These are phyloP conservation scores for Phenacoccus solenopsis DNA, from an alignment of 1,140 invertebrate genomes.

Conservation along the genomic window DNA sequence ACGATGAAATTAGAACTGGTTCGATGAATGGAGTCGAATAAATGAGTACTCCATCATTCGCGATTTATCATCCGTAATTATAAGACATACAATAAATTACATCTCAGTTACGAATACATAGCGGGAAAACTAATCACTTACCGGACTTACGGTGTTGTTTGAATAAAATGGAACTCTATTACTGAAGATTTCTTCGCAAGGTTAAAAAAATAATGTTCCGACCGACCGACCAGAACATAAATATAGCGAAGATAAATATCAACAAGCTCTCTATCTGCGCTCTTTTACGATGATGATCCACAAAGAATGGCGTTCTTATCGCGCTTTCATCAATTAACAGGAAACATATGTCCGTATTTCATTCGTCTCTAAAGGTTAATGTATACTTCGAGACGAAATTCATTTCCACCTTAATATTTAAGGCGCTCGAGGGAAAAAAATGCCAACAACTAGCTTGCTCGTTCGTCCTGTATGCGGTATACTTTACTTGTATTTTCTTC, in stretches of 20 bases:
- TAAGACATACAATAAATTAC: too few species aligned
- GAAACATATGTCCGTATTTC: background rate
- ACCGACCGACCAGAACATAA: background rate
- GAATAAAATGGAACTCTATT: too few species aligned
- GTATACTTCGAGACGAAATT: background rate
- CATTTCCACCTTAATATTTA: background rate
- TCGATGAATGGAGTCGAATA: too few species aligned
- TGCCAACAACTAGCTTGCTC: background rate
- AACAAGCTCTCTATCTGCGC: background rate
- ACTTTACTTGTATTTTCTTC: too few species aligned
- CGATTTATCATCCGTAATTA: too few species aligned
- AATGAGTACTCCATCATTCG: too few species aligned
- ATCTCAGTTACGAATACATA: too few species aligned
- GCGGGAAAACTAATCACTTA: too few species aligned
- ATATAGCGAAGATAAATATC: background rate
- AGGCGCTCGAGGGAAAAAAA: background rate
- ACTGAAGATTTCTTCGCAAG: too few species aligned
- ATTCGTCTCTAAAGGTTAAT: background rate
- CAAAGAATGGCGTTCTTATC: background rate
- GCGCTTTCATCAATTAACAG: background rate
- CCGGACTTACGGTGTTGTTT: too few species aligned
- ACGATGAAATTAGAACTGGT: background rate
- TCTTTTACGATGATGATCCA: conserved; percentile 1
- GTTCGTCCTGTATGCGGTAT: too few species aligned
- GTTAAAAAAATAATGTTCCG: too few species aligned